A percentile compares a stretch with the other conserved stretches of the same genome.
Evolutionary conservation across 2,113 vertebrate species (phyloP).

Genomic region (Cryptomyrus ogoouensis): DNA sequence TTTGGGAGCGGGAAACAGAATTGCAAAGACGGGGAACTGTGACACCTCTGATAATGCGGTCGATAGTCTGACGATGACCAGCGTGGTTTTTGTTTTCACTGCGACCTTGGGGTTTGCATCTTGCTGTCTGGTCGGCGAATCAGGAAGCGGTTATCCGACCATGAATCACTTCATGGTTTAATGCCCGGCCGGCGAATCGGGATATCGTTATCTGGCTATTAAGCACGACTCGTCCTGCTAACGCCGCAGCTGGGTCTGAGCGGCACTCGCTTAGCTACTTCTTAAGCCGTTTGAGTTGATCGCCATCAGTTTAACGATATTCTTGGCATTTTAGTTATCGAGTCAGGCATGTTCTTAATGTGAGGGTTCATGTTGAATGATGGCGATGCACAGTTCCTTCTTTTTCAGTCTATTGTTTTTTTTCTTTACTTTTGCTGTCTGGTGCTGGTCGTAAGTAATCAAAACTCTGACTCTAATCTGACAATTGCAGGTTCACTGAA

Average conservation of each 20-base stretch:
- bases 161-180: neutral
- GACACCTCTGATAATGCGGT: neutral
- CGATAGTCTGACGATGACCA: neutral
- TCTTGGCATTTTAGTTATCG: neutral
- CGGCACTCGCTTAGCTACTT: neutral
- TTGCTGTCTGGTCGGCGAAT: neutral
- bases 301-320: neutral
- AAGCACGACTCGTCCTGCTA: neutral
- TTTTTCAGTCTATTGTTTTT: neutral
- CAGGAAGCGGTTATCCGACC: neutral
- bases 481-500: conserved; percentile 3
- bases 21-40: neutral
- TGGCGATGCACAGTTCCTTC: too few relatives aligned
- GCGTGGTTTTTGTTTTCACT: neutral
- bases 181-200: neutral
- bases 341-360: neutral
- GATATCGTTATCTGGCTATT: neutral
- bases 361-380: neutral
- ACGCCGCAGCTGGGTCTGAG: neutral
- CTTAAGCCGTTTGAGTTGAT: neutral
- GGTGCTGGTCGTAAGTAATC: neutral
- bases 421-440: neutral
- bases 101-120: neutral
- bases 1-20: neutral
- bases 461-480: conserved; percentile 1